Evolutionary conservation across 1,140 invertebrate genomes (phyloP), one percentile per base, ranked within the genome.

Genomic region (Cyphomyrmex costatus): DNA sequence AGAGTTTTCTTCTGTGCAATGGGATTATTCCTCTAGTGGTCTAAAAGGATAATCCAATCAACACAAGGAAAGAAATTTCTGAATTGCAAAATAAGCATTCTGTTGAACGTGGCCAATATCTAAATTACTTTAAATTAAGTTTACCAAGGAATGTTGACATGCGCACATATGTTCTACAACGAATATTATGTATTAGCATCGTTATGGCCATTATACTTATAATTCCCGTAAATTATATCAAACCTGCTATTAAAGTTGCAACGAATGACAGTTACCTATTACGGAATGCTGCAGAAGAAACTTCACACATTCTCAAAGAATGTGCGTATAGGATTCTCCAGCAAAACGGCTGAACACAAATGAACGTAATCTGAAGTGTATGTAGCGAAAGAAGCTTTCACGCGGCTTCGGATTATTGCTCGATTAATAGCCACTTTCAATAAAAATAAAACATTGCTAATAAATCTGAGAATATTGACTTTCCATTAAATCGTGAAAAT

Each of bases 351-450:
- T 56, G 42, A 68, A 53, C 10, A 16, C 3, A 21, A 88, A 88
- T 85, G 73, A 71, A 74, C 60, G 49, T 86, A 89, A 89, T 88
- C 87, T 80, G 74, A 66, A 70, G 70, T 66, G 82, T 80, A 36
- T 58, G 76, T 73, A 68, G 24, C 27, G 49, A 85, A 66, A 78
- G 49, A 42, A 42, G 58, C 42, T 30, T 19, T 19, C n/a, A 30
- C 58, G 51, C 16, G 49, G 51, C 21, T 56, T 0, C 77, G 42
- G 65, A 89, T 71, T 85, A 89, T 89, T 89, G 85, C 74, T 56
- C 74, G 16, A 42, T 76, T 89, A 89, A 89, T 89, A 85, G 61
- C 60, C 49, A 56, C 27, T 14, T n/a, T 68, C 21, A 30, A n/a
- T 21, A 30, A 88, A 68, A 68, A 60, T 46, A 36, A 56, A 73